Base-by-base conservation (phyloP, 2,797 vertebrate species). In the Lithobates sylvaticus region DNA sequence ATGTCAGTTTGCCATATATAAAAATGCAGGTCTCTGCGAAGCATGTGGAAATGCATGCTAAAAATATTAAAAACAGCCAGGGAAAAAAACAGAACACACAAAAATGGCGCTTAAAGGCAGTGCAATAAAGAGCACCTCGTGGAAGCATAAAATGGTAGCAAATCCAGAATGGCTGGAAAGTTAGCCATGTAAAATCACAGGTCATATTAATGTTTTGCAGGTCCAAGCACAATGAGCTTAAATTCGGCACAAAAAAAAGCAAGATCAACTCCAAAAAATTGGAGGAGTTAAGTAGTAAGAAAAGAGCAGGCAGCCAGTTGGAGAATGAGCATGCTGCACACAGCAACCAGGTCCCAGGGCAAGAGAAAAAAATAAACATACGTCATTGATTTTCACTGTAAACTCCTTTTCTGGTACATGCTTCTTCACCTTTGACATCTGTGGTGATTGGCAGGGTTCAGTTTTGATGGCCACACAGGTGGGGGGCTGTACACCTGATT, bases 331-430 rank as follows among this genome's bases (percentile, higher is more conserved):
- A 95, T 95, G 94, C 94, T 90, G 94, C 94, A 93, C 91, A 94
- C 94, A 92, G 93, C 95, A 95, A 95, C 90, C 95, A 95, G 94
- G 94, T 93, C 95, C 95, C 94, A 95, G 93, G 91, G 96, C 95
- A 96, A 95, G 96, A 96, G 97, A 98, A 97, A 80, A 81, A 81
- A 87, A 83, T 96, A 94, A 96, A 99, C 98, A 99, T 99, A 99
- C 98, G 97, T 99, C 96, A 96, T 98, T 99, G 96, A 99, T 97
- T 97, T 98, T 99, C 96, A 99, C 98, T 97, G 98, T 99, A 98
- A 99, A 99, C 96, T 99, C 98, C 97, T 99, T 99, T 97, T 97
- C 98, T 98, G 96, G 97, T 96, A 99, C 98, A 99, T 99, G 97
- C 97, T 97, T 98, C 97, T 98, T 99, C 98, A 99, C 98, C 98